Base-by-base conservation (phyloP, 2,888 invertebrate species). In the Bembecia ichneumoniformis region DNA sequence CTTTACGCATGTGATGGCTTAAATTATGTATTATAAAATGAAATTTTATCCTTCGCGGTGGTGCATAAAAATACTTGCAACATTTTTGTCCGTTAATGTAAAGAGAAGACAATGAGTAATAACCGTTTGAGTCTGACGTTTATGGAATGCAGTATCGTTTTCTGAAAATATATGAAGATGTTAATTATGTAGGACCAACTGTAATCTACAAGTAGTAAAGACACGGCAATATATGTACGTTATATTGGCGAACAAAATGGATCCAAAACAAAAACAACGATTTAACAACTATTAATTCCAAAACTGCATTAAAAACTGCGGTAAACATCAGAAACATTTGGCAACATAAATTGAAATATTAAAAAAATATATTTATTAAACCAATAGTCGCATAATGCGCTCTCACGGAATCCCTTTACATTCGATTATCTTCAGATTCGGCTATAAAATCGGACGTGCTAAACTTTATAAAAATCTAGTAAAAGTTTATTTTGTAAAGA, bases 61-160 rank as follows among this genome's bases (percentile, higher is more conserved):
- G 28, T 28, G 28, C 28, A 28, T 28, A 20, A 20, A 20, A 20
- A 20, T 20, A 28, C 28, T 9, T 28, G 7, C 7, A 28, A 28
- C 28, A 28, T 28, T 28, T 28, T 28, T 28, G 28, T 28, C 28
- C 9, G 28, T 28, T 28, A 28, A 28, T 28, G 74, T 70, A 72
- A 68, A 65, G 55, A 58, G 51, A 59, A n/a, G 57, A 73, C 69
- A 75, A 74, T 69, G 61, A 64, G 56, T 58, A 67, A 67, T 68
- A 66, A 71, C 71, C 64, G 62, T 66, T 69, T 68, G 51, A 55
- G 55, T 57, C 60, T 56, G 60, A 58, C 61, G 55, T 67, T 68
- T 68, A 66, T 54, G 55, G 59, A 54, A 55, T 60, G 59, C 57
- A 58, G 59, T 56, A 58, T 59, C 59, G 55, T 64, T 64, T 66